Conservation (phyloP, 2,113 vertebrate genomes). For the Oxyruncus cristatus region DNA sequence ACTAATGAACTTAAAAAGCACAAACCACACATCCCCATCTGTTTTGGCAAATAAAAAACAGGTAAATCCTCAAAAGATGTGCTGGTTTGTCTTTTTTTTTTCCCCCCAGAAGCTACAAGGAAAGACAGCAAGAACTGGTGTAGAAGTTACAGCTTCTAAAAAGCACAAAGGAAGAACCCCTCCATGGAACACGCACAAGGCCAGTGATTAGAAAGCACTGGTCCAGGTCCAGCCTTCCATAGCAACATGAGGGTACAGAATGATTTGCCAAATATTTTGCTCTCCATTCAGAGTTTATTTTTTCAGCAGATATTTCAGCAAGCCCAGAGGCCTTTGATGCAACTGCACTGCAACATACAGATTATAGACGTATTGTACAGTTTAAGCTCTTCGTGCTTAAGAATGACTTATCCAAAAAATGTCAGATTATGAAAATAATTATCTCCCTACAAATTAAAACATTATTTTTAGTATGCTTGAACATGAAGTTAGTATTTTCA, state of each 20-base stretch:
- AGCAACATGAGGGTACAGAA: background rate
- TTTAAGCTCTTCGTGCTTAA: background rate
- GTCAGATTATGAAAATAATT: background rate
- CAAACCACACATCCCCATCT: background rate
- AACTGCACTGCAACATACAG: background rate
- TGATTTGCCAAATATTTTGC: background rate
- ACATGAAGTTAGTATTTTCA: background rate
- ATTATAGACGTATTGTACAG: background rate
- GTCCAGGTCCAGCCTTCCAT: background rate
- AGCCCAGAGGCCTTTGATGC: background rate
- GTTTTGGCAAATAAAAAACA: background rate
- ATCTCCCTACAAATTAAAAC: background rate
- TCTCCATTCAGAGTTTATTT: background rate
- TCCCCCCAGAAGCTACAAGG: background rate
- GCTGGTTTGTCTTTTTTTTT: background rate
- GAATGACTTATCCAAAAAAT: background rate
- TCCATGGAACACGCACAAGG: background rate
- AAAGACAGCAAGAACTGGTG: background rate
- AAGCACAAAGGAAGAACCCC: background rate
- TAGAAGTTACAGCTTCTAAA: background rate
- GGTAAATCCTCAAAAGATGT: background rate
- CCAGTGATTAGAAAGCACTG: background rate
- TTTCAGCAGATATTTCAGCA: background rate
- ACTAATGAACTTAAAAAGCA: background rate
- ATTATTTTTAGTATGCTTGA: background rate